Percentiles rank a stretch among this genome's conserved stretches.
phyloP scores from a whole-genome alignment of 2,113 vertebrate genomes.

The Xiphorhynchus elegans region DNA sequence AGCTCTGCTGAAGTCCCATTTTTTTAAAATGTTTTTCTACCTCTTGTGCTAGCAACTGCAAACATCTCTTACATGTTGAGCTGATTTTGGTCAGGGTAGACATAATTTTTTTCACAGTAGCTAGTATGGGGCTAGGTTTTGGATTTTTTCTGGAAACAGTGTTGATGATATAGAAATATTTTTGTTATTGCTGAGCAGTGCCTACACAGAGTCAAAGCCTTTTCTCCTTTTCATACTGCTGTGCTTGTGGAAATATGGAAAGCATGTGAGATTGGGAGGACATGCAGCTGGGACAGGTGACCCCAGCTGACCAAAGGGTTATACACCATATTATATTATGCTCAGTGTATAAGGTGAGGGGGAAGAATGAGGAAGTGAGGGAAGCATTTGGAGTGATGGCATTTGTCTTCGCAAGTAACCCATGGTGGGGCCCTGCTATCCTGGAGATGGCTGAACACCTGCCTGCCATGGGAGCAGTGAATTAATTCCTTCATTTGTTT shows the following conservation, averaged over 20 bases:
- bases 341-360: not conserved
- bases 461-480: not conserved
- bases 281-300: not conserved
- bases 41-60: not conserved
- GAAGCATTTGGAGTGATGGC: not conserved
- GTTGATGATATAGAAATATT: not conserved
- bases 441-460: not conserved
- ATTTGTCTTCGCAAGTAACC: not conserved
- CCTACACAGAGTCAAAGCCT: not conserved
- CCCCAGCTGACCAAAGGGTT: not conserved
- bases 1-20: not conserved
- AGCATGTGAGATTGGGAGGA: fast-evolving
- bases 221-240: fast-evolving
- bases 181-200: not conserved
- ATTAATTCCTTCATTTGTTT: not conserved
- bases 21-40: not conserved
- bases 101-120: not conserved
- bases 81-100: not conserved
- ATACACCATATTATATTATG: not conserved
- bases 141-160: not conserved
- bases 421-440: not conserved
- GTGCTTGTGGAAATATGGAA: not conserved
- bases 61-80: not conserved
- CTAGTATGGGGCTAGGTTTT: not conserved
- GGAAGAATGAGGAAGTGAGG: not conserved